Percentiles rank a stretch among this genome's conserved stretches.
Conservation (phyloP, 2,797 vertebrate species). For the Neoniphon sammara region DNA sequence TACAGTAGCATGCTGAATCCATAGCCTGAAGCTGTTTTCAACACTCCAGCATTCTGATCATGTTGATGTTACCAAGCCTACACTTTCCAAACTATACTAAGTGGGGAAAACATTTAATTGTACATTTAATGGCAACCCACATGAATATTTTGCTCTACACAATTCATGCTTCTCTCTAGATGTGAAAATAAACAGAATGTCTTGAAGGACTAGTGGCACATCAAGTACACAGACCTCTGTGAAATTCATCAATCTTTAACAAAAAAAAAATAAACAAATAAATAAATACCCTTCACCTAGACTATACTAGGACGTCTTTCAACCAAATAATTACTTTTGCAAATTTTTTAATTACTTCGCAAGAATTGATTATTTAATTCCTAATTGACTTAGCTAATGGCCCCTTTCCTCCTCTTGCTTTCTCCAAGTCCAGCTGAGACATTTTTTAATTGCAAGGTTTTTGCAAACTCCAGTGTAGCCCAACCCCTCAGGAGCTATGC, state of each 20-base stretch:
- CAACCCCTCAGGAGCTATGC: conserved; percentile 66
- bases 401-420: conserved; percentile 22
- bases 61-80: conserved; percentile 34
- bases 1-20: conserved; percentile 42
- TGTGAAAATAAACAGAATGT: neutral
- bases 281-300: neutral
- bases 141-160: neutral
- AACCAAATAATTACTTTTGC: conserved; percentile 58
- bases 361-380: conserved; percentile 63
- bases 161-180: neutral
- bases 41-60: conserved; percentile 38
- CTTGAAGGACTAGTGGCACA: conserved; percentile 17
- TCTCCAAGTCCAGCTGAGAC: conserved; percentile 48
- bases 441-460: conserved; percentile 70
- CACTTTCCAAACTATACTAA: neutral
- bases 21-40: conserved; percentile 62
- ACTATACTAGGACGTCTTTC: conserved; percentile 28
- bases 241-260: no score
- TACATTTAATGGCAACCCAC: no score
- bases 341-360: conserved; percentile 57
- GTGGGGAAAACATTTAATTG: no score
- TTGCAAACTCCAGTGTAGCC: conserved; percentile 55
- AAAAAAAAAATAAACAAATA: no score
- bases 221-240: neutral
- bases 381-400: conserved; percentile 60